Evolutionary conservation across 2,797 vertebrate species (phyloP), one percentile per base, ranked within the genome.

Genomic region (Girardinus metallicus): DNA sequence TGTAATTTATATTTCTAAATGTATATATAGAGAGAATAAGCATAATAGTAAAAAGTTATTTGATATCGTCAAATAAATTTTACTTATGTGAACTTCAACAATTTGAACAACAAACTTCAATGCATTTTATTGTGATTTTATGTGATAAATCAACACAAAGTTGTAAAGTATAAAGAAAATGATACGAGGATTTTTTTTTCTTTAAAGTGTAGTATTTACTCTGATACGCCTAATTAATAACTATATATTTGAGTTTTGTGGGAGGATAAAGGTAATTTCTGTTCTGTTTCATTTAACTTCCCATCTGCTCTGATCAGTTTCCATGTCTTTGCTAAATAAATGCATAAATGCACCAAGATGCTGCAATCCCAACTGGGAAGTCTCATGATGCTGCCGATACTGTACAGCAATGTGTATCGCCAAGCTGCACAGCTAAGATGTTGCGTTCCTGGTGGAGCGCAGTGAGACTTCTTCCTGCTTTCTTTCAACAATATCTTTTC

Each of bases 1-100:
- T 23, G 64, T 41, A 12, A 68, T 68, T 68, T 68, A 23, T 39
- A 39, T 68, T 68, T 66, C 21, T 66, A 66, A 66, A 66, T 66
- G 18, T 66, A 23, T 10, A 66, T 4, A 34, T 39, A 31, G 2
- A 39, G 34, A 36, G 7, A 39, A 26, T 68, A 26, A 41, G 36
- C 4, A 66, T 21, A 66, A 39, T 11, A 23, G 62, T 4, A 66
- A 36, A 10, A 16, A 36, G 0, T 36, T 21, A 34, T 36, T 21
- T 64, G 12, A 64, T 64, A 18, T 7, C 1, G 8, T 64, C 31
- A 18, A 57, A 29, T 29, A 57, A 12, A 4, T 57, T 34, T 62
- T 62, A 34, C 29, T 62, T 62, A 62, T 16, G 49, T 51, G 49
- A 9, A 51, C 49, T 23, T 21, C 6, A 53, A 53, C 23, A 26